phyloP scores from a whole-genome alignment of 2,113 vertebrate species.

The Chionis minor region DNA sequence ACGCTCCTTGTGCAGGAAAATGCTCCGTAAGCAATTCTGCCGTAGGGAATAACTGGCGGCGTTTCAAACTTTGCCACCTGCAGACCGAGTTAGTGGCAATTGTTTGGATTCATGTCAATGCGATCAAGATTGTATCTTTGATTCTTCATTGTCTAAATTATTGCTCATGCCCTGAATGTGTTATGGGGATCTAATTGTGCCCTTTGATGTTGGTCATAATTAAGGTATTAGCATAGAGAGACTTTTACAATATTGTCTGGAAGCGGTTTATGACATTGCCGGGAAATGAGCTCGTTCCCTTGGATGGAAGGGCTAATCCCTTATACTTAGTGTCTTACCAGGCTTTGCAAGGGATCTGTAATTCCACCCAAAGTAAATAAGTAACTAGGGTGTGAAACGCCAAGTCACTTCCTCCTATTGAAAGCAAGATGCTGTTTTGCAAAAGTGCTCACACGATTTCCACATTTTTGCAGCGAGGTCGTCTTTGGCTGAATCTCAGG shows the following conservation, averaged over 20 bases:
- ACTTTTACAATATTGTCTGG: background rate
- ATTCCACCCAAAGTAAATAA: background rate
- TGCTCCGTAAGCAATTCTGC: background rate
- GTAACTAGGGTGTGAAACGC: background rate
- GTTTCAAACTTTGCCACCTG: background rate
- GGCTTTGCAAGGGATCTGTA: background rate
- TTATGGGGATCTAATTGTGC: background rate
- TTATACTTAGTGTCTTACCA: background rate
- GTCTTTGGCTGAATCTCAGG: conserved; percentile 75
- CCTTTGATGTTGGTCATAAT: background rate
- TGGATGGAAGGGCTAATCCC: background rate
- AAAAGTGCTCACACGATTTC: conserved; percentile 85
- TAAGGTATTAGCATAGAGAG: background rate
- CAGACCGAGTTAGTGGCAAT: background rate
- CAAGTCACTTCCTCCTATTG: background rate
- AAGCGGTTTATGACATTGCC: background rate
- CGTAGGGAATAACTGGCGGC: fast-evolving
- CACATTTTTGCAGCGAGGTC: conserved; percentile 75
- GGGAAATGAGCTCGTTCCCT: background rate
- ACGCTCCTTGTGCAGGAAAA: background rate
- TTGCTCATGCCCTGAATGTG: background rate
- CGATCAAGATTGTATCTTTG: background rate
- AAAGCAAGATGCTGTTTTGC: background rate
- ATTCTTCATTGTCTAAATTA: background rate
- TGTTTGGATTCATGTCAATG: background rate